Evolutionary conservation across 2,888 invertebrate genomes (phyloP).

Genomic region (Eledone cirrhosa): DNA sequence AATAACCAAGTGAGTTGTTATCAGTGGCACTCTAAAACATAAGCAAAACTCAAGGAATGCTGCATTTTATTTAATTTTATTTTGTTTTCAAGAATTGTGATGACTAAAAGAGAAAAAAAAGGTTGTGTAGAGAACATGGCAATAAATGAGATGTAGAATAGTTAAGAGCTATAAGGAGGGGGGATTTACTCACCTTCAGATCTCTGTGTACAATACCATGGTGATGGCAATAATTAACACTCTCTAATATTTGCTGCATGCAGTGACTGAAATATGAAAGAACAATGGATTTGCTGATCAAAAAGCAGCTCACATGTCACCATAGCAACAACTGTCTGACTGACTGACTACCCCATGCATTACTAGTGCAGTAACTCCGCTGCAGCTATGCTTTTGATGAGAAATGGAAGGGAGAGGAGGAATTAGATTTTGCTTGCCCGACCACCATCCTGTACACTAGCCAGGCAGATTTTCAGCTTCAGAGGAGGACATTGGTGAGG

Average conservation of each 20-base stretch:
- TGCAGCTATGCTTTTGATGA: slow-evolving; percentile 19
- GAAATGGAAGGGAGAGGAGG: neutral
- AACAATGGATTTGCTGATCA: slow-evolving; percentile 28
- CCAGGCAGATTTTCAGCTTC: slow-evolving; percentile 21
- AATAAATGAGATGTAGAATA: neutral
- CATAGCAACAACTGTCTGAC: slow-evolving; percentile 28
- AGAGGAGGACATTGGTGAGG: too few species aligned
- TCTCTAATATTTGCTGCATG: slow-evolving; percentile 99
- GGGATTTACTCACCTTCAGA: slow-evolving; percentile 77
- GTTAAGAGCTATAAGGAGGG: slow-evolving; percentile 7
- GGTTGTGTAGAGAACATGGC: too few species aligned
- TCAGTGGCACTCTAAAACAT: too few species aligned
- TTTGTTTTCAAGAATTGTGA: too few species aligned
- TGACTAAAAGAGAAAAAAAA: too few species aligned
- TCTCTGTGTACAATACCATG: slow-evolving; percentile 99
- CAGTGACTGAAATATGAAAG: slow-evolving; percentile 77
- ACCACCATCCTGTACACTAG: neutral
- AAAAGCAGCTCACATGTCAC: slow-evolving; percentile 18
- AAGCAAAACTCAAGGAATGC: too few species aligned
- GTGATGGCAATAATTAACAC: slow-evolving; percentile 99
- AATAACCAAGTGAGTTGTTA: too few species aligned
- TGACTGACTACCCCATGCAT: slow-evolving; percentile 28
- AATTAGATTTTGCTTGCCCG: neutral
- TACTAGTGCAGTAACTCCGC: slow-evolving; percentile 24
- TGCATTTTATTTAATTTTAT: too few species aligned